Percentiles rank a stretch among this genome's conserved stretches.
Conservation (phyloP, 2,113 vertebrate genomes). For the Nesospiza acunhae region DNA sequence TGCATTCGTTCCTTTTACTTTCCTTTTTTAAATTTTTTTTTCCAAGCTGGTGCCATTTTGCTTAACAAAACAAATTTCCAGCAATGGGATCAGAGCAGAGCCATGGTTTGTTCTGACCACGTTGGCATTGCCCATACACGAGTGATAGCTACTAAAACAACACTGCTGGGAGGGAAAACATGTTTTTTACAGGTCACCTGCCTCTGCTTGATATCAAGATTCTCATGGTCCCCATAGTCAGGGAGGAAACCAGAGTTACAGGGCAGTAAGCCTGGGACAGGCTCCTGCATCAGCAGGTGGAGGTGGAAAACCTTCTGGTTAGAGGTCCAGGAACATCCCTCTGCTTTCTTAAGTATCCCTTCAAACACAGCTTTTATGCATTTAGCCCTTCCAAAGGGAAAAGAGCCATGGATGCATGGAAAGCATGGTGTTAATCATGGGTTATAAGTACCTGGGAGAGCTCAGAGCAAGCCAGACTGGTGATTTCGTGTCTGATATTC, state of each 20-base stretch:
- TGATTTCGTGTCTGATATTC: background rate
- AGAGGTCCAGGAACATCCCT: background rate
- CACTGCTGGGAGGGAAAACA: background rate
- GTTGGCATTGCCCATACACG: fast-evolving
- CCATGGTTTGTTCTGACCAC: background rate
- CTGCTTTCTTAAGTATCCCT: background rate
- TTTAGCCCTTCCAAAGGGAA: background rate
- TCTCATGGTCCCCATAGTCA: fast-evolving
- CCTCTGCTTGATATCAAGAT: background rate
- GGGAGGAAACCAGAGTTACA: fast-evolving
- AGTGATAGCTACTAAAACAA: background rate
- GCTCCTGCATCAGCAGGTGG: background rate
- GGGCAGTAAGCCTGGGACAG: fast-evolving
- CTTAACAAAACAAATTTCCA: background rate
- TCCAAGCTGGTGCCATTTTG: background rate
- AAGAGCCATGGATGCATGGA: background rate
- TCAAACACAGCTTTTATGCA: background rate
- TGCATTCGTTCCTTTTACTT: background rate
- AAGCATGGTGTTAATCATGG: background rate
- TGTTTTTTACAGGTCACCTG: background rate
- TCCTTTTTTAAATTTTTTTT: background rate
- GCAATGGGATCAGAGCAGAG: background rate
- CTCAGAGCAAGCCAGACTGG: background rate
- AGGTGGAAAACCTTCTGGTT: background rate
- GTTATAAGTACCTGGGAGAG: background rate